Conservation (phyloP, 2,797 vertebrate species). For the Bradypus variegatus region DNA sequence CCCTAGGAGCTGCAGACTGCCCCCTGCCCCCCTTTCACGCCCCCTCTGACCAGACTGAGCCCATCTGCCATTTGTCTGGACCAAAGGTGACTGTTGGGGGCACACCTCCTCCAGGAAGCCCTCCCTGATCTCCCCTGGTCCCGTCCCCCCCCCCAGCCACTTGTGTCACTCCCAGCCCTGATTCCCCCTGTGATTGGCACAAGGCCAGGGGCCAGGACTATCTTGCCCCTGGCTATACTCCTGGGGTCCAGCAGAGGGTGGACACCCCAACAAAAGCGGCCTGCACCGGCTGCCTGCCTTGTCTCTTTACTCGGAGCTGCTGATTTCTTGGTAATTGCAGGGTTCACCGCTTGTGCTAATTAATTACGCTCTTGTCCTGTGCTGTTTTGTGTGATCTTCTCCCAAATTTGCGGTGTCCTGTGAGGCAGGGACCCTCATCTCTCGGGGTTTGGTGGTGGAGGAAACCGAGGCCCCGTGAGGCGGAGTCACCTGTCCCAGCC, state of each 20-base stretch:
- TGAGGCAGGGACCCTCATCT: background rate
- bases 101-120: background rate
- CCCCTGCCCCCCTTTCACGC: background rate
- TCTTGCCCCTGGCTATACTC: background rate
- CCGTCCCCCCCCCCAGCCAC: background rate
- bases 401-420: background rate
- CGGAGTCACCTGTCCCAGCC: background rate
- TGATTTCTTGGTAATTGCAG: background rate
- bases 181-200: accelerated
- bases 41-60: background rate
- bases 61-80: background rate
- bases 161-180: background rate
- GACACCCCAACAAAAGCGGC: background rate
- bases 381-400: background rate
- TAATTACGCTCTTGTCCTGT: background rate
- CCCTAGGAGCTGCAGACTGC: background rate
- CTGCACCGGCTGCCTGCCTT: background rate
- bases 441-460: background rate
- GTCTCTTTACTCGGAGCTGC: background rate
- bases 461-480: background rate
- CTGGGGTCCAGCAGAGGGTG: background rate
- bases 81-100: background rate
- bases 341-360: background rate
- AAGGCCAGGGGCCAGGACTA: background rate
- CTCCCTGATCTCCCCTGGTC: background rate